Percentiles rank a stretch among this genome's conserved stretches.
phyloP scores from a whole-genome alignment of 2,113 vertebrate genomes.

The Coracopsis vasa region DNA sequence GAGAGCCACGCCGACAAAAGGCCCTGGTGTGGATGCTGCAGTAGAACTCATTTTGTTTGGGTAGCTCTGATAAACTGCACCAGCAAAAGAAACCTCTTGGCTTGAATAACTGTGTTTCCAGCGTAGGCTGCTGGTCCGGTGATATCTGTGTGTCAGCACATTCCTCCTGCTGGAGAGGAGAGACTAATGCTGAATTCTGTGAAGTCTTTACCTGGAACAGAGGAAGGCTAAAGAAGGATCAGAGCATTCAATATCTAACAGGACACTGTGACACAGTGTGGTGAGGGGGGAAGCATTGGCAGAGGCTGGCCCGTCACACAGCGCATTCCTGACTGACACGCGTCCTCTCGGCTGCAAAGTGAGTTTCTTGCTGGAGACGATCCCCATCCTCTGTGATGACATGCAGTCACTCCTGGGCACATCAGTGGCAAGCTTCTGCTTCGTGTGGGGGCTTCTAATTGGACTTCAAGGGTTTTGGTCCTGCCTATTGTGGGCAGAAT shows the following conservation, averaged over 20 bases:
- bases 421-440: background rate
- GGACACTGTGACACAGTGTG: rapidly evolving
- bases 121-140: background rate
- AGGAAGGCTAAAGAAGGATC: background rate
- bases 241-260: background rate
- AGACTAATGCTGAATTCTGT: background rate
- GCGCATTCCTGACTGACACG: background rate
- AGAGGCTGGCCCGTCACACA: background rate
- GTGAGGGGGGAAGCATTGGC: background rate
- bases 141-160: constrained; percentile 45
- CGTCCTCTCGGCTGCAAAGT: rapidly evolving
- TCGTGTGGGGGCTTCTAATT: rapidly evolving
- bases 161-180: constrained; percentile 15
- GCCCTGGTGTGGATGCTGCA: background rate
- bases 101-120: constrained; percentile 1
- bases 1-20: background rate
- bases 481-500: background rate
- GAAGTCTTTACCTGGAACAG: constrained; percentile 4
- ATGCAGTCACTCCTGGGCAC: background rate
- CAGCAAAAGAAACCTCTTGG: constrained; percentile 41
- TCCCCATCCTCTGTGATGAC: background rate
- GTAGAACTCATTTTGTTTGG: background rate
- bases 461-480: background rate
- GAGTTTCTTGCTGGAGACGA: background rate
- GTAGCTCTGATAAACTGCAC: constrained; percentile 16